Evolutionary conservation across 2,113 vertebrate species (phyloP), one percentile per base, ranked within the genome.

Genomic region (Carassius carassius): DNA sequence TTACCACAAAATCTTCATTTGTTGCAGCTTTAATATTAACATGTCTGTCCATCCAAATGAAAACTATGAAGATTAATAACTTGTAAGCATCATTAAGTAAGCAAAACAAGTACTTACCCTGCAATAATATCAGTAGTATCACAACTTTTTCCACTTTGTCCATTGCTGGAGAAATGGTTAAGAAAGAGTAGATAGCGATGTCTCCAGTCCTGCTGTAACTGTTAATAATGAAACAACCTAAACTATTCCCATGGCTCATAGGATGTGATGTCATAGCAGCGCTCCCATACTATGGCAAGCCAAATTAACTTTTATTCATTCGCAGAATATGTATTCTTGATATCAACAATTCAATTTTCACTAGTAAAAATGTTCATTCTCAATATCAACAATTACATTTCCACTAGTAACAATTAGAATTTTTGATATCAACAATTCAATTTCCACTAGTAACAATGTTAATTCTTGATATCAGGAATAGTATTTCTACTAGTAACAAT

Each of bases 51-150:
- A 32, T 10, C 19, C 19, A 72, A n/a, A 41, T 70, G 21, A 60
- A 65, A 67, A 67, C 63, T 32, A 67, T 67, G 25, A 17, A 19
- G 7, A 70, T 21, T 37, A 21, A 37, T 70, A 69, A 69, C 3
- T 10, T 32, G 29, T 32, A 19, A 69, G 35, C 29, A 67, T 35
- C 17, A 37, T 65, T 16, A 16, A 5, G 29, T 21, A 70, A 41
- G 11, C 17, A 70, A 37, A 14, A 32, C 25, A 69, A 70, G 21
- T 73, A 82, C 81, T 82, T 13, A 82, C 81, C 23, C 49, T 82
- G 80, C 21, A 82, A 5, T 72, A 58, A 58, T n/a, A 58, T 14
- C 29, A 73, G 65, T 35, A 72, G 47, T 1, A 81, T 81, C 79
- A 35, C 12, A 16, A 10, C 12, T 11, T 82, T 82, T 32, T 72